These are phyloP conservation scores for Pocillopora meandrina DNA, from an alignment of 92 coral and sea anemone species.

Conservation along the genomic window DNA sequence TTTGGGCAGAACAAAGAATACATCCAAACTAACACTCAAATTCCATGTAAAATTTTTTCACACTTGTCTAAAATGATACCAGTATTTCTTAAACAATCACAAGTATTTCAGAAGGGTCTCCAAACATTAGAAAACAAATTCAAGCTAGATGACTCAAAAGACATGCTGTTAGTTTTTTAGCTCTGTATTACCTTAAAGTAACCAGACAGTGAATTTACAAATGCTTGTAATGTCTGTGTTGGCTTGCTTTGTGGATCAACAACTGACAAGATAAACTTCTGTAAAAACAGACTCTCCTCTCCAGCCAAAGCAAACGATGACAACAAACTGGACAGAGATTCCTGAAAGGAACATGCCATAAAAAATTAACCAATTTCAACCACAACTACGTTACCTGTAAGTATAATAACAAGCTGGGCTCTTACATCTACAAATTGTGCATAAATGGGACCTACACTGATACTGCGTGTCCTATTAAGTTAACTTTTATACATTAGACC, in stretches of 20 bases:
- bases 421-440: background rate
- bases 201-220: slow-evolving; percentile 69
- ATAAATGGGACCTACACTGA: background rate
- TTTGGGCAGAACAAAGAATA: too few species aligned
- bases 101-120: too few species aligned
- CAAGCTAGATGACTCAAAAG: background rate
- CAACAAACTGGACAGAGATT: slow-evolving; percentile 66
- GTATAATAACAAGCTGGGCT: background rate
- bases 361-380: background rate
- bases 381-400: background rate
- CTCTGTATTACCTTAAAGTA: slow-evolving; percentile 71
- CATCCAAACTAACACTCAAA: too few species aligned
- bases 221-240: slow-evolving; percentile 89
- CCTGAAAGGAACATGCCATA: slow-evolving; percentile 27
- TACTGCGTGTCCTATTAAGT: background rate
- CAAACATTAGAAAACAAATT: background rate
- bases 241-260: slow-evolving; percentile 28
- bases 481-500: too few species aligned
- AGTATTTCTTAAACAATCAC: too few species aligned
- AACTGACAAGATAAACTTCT: slow-evolving; percentile 64
- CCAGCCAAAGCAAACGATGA: slow-evolving; percentile 75
- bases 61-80: too few species aligned
- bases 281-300: slow-evolving; percentile 52
- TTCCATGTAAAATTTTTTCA: too few species aligned
- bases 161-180: background rate